Evolutionary conservation across 2,888 invertebrate genomes (phyloP).

Genomic region (Euplagia quadripunctaria): DNA sequence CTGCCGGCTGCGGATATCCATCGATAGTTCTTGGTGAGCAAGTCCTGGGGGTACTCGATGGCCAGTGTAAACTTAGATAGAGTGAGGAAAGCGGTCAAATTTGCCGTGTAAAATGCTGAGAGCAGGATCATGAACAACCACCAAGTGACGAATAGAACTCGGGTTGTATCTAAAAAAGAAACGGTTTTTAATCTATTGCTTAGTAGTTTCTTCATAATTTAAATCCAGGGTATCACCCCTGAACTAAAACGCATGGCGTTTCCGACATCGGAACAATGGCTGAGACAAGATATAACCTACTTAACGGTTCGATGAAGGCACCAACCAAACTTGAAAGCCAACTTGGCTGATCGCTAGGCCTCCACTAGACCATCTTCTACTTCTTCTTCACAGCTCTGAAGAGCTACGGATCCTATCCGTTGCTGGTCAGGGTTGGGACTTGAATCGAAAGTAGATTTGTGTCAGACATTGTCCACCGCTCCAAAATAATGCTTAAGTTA

Average conservation of each 20-base stretch:
- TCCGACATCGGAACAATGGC: not conserved
- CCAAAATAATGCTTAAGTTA: too few relatives aligned
- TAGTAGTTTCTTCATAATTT: not conserved
- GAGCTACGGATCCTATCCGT: too few relatives aligned
- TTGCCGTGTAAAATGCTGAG: slow-evolving; percentile 96
- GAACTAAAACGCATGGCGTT: not conserved
- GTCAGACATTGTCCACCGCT: too few relatives aligned
- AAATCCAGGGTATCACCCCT: not conserved
- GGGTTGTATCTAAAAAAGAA: slow-evolving; percentile 91
- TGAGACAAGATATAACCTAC: too few relatives aligned
- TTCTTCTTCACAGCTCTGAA: too few relatives aligned
- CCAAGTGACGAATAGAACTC: slow-evolving; percentile 95
- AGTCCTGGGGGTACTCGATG: slow-evolving; percentile 90
- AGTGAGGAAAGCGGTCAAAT: slow-evolving; percentile 95
- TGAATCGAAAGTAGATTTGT: too few relatives aligned
- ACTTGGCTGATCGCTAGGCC: too few relatives aligned
- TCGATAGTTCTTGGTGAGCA: slow-evolving; percentile 88
- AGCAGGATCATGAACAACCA: slow-evolving; percentile 96
- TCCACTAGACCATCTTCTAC: too few relatives aligned
- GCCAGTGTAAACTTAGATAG: slow-evolving; percentile 94
- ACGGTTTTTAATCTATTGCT: not conserved
- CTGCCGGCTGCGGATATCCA: slow-evolving; percentile 92
- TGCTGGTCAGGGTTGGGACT: too few relatives aligned
- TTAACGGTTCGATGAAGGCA: too few relatives aligned
- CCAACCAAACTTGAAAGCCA: too few relatives aligned